Evolutionary conservation across 2,113 vertebrate genomes (phyloP).

Genomic region (Cyrtonyx montezumae): DNA sequence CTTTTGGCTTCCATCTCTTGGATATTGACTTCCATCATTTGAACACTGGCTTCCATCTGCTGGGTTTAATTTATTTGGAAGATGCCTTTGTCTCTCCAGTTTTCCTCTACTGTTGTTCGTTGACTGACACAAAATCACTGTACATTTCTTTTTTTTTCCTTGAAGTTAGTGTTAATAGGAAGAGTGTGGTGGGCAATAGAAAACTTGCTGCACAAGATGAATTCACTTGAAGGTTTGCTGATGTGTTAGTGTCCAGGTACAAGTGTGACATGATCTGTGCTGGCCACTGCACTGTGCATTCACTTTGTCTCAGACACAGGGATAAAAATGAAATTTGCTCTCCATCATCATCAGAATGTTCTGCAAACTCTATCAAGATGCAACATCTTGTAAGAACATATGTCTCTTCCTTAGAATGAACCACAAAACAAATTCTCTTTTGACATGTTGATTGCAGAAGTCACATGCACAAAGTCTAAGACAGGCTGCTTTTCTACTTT

Average conservation of each 20-base stretch:
- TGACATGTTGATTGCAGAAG: neutral
- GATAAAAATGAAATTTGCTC: neutral
- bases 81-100: neutral
- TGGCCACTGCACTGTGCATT: neutral
- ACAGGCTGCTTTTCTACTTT: neutral
- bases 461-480: neutral
- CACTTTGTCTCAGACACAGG: neutral
- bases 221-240: neutral
- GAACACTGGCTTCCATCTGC: neutral
- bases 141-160: neutral
- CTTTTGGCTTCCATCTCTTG: rapidly evolving
- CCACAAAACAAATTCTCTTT: neutral
- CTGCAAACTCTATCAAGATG: neutral
- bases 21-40: neutral
- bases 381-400: neutral
- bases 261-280: neutral
- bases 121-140: neutral
- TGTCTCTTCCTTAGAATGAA: neutral
- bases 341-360: neutral
- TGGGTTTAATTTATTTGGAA: neutral
- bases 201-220: neutral
- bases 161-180: neutral
- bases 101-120: neutral
- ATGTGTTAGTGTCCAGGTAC: neutral
- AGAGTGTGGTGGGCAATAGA: neutral